Percentiles rank a stretch among this genome's conserved stretches.
Evolutionary conservation across 2,113 vertebrate genomes (phyloP).

Genomic region (Oenanthe oenanthe): DNA sequence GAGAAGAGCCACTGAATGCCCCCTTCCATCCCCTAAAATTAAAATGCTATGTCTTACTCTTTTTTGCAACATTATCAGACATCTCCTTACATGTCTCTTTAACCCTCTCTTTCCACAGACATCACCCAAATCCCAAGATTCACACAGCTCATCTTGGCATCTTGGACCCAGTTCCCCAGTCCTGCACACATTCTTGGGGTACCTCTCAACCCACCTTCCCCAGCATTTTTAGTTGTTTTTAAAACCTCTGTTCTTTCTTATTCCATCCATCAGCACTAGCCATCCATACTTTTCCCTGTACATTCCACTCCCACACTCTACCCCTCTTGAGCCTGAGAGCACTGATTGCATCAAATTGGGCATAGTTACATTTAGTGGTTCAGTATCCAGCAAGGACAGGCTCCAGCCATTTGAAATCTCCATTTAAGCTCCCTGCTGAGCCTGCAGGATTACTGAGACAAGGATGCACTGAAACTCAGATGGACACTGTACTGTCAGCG

Average conservation of each 20-base stretch:
- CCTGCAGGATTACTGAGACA: neutral
- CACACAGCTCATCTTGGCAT: neutral
- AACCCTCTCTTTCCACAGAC: neutral
- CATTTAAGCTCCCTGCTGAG: slow-evolving; percentile 15
- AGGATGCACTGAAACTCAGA: neutral
- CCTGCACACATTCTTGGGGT: neutral
- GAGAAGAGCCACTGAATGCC: neutral
- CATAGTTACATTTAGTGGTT: neutral
- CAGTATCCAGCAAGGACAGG: neutral
- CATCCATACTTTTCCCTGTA: neutral
- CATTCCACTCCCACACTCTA: neutral
- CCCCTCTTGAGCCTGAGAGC: neutral
- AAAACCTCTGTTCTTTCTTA: neutral
- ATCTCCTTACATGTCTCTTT: neutral
- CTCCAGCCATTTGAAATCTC: neutral
- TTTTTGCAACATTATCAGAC: neutral
- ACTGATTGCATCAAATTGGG: neutral
- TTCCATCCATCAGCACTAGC: neutral
- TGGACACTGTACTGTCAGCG: neutral
- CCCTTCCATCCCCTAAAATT: neutral
- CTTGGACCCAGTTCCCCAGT: neutral
- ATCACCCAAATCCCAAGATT: neutral
- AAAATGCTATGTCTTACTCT: neutral
- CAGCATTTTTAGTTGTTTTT: neutral
- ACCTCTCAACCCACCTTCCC: neutral